Conservation (phyloP, 2,888 invertebrate genomes). For the Atrina japonica region DNA sequence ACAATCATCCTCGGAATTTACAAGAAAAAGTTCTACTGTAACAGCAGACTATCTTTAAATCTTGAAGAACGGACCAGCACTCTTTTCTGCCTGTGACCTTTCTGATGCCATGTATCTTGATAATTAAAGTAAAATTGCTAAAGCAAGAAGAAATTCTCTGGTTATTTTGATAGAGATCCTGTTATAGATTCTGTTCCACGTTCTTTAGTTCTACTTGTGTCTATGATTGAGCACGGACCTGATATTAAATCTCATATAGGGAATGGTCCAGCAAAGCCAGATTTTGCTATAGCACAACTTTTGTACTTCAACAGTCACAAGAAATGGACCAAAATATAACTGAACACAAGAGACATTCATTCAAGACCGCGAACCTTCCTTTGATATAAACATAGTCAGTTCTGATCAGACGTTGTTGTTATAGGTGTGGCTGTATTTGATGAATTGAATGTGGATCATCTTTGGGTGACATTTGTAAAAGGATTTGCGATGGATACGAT, state of each 20-base stretch:
- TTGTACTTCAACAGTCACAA: conserved; percentile 20
- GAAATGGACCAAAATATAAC: not conserved
- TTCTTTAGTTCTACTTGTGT: conserved; percentile 37
- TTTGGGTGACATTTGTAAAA: too few relatives aligned
- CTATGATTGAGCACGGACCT: conserved; percentile 47
- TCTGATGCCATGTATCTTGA: conserved; percentile 52
- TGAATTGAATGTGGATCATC: too few relatives aligned
- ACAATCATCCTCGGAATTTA: too few relatives aligned
- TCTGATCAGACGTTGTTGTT: too few relatives aligned
- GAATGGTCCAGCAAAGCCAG: conserved; percentile 18
- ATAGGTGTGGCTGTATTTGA: too few relatives aligned
- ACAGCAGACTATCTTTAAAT: not conserved
- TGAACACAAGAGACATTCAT: not conserved
- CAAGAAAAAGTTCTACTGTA: not conserved
- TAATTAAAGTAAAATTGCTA: conserved; percentile 54
- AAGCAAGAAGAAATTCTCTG: too few relatives aligned
- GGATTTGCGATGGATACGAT: too few relatives aligned
- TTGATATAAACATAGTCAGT: too few relatives aligned
- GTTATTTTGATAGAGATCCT: too few relatives aligned
- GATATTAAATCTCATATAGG: conserved; percentile 37
- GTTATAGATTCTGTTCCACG: conserved; percentile 29
- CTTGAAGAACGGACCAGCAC: conserved; percentile 5
- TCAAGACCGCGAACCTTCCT: conserved; percentile 23
- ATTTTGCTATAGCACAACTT: conserved; percentile 28
- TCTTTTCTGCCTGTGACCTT: conserved; percentile 40